Conservation (phyloP, 1,140 invertebrate genomes). For the Sycobia sp. region DNA sequence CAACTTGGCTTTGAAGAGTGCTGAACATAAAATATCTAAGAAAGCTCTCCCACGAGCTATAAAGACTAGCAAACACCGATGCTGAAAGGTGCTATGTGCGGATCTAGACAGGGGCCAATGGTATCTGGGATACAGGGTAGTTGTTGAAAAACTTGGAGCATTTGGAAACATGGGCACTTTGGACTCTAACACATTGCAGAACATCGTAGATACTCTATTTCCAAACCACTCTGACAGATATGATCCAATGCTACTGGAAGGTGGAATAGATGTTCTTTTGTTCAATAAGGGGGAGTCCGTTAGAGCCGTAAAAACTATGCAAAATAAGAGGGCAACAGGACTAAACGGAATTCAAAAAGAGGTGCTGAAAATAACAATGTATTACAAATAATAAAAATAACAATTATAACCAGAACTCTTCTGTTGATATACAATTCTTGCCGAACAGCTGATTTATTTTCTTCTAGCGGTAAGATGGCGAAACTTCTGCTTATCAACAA, state of each 20-base stretch:
- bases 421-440: constrained; percentile 36
- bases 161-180: too few relatives aligned
- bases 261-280: too few relatives aligned
- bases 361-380: too few relatives aligned
- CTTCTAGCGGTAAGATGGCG: constrained; percentile 28
- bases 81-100: constrained; percentile 34
- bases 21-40: constrained; percentile 18
- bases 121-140: too few relatives aligned
- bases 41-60: constrained; percentile 27
- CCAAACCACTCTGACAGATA: too few relatives aligned
- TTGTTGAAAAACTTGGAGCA: too few relatives aligned
- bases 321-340: constrained; percentile 44
- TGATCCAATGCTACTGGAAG: too few relatives aligned
- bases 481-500: constrained; percentile 24
- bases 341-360: constrained; percentile 42
- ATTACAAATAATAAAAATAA: too few relatives aligned
- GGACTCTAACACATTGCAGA: too few relatives aligned
- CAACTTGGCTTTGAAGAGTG: neutral
- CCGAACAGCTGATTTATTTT: constrained; percentile 21
- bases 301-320: constrained; percentile 39
- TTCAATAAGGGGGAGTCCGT: too few relatives aligned
- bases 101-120: constrained; percentile 35
- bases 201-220: too few relatives aligned
- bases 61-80: constrained; percentile 22
- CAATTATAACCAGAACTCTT: constrained; percentile 37